Percentiles rank a stretch among this genome's conserved stretches.
Evolutionary conservation across 2,113 vertebrate species (phyloP).

Genomic region (Thalassoma bifasciatum): DNA sequence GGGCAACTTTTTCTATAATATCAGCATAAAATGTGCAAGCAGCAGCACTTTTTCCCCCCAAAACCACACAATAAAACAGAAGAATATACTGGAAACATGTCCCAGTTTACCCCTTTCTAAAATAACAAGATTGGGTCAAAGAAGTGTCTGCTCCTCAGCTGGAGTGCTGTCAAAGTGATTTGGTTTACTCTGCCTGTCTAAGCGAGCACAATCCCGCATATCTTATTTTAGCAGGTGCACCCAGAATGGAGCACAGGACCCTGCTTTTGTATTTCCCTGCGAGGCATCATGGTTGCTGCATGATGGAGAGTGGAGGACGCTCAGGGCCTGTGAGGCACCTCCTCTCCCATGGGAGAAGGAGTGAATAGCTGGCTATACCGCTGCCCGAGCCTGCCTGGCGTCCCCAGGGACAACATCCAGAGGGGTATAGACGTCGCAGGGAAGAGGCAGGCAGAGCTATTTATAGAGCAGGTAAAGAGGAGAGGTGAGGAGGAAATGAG

Average conservation of each 20-base stretch:
- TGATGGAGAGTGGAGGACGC: slow-evolving; percentile 75
- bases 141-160: slow-evolving; percentile 38
- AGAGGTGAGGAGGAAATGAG: slow-evolving; percentile 50
- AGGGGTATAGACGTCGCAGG: slow-evolving; percentile 55
- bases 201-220: slow-evolving; percentile 30
- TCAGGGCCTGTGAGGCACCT: slow-evolving; percentile 58
- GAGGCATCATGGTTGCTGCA: slow-evolving; percentile 62
- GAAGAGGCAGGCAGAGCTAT: slow-evolving; percentile 64
- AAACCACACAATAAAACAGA: slow-evolving; percentile 14
- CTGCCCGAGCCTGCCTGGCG: slow-evolving; percentile 59
- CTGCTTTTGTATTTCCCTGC: slow-evolving; percentile 49
- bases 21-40: slow-evolving; percentile 68
- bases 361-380: slow-evolving; percentile 59
- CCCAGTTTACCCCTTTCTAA: slow-evolving; percentile 25
- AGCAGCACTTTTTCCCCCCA: slow-evolving; percentile 51
- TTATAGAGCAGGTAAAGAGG: slow-evolving; percentile 71
- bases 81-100: slow-evolving; percentile 12
- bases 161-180: slow-evolving; percentile 33
- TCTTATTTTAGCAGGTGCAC: slow-evolving; percentile 72
- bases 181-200: slow-evolving; percentile 15
- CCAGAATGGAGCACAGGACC: slow-evolving; percentile 35
- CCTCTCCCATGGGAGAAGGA: slow-evolving; percentile 59
- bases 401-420: slow-evolving; percentile 63
- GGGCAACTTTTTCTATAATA: slow-evolving; percentile 56
- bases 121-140: slow-evolving; percentile 38